Evolutionary conservation across 2,113 vertebrate genomes (phyloP).

Genomic region (Campylorhamphus procurvoides): DNA sequence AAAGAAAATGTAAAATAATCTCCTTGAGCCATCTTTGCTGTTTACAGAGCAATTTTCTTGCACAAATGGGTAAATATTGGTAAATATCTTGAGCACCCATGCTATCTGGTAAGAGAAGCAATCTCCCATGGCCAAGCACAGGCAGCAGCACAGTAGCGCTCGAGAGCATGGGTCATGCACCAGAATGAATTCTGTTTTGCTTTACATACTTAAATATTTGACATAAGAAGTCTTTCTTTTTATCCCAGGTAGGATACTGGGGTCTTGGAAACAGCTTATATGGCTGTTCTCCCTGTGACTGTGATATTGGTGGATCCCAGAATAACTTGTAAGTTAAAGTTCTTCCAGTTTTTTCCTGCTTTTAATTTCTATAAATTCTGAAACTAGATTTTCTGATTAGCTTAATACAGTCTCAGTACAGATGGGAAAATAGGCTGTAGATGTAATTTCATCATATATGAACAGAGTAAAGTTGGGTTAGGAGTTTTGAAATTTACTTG

Average conservation of each 20-base stretch:
- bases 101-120: background rate
- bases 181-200: background rate
- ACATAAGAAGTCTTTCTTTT: background rate
- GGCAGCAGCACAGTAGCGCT: background rate
- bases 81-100: background rate
- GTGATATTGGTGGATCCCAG: conserved; percentile 85
- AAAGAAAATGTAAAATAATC: background rate
- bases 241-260: conserved; percentile 84
- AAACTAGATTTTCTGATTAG: background rate
- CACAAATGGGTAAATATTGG: background rate
- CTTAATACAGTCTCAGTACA: background rate
- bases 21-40: background rate
- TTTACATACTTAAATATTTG: background rate
- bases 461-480: background rate
- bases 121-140: background rate
- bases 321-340: conserved; percentile 74
- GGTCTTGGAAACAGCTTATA: conserved; percentile 79
- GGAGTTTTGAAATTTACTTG: background rate
- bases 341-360: background rate
- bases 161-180: background rate
- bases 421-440: background rate
- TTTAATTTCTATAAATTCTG: background rate
- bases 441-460: background rate
- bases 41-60: background rate
- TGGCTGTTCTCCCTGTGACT: conserved; percentile 84